Evolutionary conservation across 2,113 vertebrate genomes (phyloP), one percentile per base, ranked within the genome.

Genomic region (Percina caprodes): DNA sequence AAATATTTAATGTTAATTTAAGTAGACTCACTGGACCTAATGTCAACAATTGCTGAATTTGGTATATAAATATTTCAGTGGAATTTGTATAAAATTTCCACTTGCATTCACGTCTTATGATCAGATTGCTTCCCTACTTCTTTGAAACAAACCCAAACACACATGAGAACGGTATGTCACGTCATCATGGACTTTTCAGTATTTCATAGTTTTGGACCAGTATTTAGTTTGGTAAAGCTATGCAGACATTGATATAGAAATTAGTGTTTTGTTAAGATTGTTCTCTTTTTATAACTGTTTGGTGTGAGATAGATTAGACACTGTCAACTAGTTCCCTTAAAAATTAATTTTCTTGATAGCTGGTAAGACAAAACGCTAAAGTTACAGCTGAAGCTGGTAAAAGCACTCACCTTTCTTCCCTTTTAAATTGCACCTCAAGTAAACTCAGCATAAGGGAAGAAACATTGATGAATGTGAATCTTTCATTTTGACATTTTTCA

Each of bases 101-200:
- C 79, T 73, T 82, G 75, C 86, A 76, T 90, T 91, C 21, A 88
- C 76, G 86, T 92, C 88, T 91, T 91, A 91, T 88, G 71, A 90
- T 86, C 80, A 80, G 59, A 72, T 90, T 82, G 87, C 65, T 85
- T 87, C 80, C 81, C 77, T 45, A 46, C 39, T 59, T 80, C 49
- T 78, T 56, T 55, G 19, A 83, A 83, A 87, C 69, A 48, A 85
- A 82, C 39, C 49, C 69, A 72, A 89, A 84, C 33, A 69, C 35
- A 61, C 21, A 74, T 56, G 56, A 78, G 68, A 80, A 63, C 67
- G 35, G 67, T 61, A 51, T 67, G 61, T 56, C 59, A 35, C 4
- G 6, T 74, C 49, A 80, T 77, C 65, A 80, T 87, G 70, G 79
- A 74, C 63, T 82, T 88, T 83, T 89, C 76, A 88, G 63, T 76